Conservation (phyloP, 1,140 invertebrate species). For the Drosophila orosa region DNA sequence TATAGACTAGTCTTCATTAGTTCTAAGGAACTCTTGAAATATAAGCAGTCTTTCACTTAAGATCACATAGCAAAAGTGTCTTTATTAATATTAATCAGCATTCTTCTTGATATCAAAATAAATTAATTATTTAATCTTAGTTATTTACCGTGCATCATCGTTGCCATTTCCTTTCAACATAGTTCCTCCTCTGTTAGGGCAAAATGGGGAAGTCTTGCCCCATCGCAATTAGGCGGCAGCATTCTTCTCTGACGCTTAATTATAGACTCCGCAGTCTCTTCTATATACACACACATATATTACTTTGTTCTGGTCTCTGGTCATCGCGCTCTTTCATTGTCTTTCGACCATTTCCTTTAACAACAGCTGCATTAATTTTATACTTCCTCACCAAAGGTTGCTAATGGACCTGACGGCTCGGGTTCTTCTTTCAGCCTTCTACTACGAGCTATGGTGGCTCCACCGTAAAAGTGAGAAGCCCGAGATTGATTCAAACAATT, state of each 20-base stretch:
- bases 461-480: conserved; percentile 29
- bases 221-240: conserved; percentile 73
- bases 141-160: conserved; percentile 21
- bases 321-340: conserved; percentile 63
- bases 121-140: neutral
- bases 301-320: conserved; percentile 47
- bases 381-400: conserved; percentile 62
- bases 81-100: neutral
- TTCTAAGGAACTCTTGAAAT: neutral
- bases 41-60: neutral
- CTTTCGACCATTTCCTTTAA: conserved; percentile 72
- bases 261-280: conserved; percentile 34
- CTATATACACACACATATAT: conserved; percentile 14
- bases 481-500: conserved; percentile 35
- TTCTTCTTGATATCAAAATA: neutral
- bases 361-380: conserved; percentile 64
- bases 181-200: conserved; percentile 41
- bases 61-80: neutral
- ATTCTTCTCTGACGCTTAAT: conserved; percentile 40
- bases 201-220: conserved; percentile 22
- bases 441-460: neutral
- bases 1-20: neutral
- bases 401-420: conserved; percentile 31
- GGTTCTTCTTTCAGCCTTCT: conserved; percentile 29
- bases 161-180: conserved; percentile 20